These are phyloP conservation scores for Onychostruthus taczanowskii DNA, from an alignment of 2,113 vertebrate genomes.

Conservation along the genomic window DNA sequence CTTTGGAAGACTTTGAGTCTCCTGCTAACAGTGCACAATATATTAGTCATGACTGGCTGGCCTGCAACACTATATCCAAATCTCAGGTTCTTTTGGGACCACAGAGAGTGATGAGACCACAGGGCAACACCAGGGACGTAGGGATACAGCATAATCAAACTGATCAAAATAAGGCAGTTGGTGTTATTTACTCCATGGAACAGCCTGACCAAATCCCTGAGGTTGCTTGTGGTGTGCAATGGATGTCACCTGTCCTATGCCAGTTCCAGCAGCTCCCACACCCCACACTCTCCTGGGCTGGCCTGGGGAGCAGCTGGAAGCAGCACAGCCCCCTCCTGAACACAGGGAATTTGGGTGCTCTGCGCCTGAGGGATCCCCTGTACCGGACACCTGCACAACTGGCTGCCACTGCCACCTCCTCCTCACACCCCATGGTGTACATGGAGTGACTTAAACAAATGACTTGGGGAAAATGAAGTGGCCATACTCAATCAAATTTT, in stretches of 20 bases:
- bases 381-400: fast-evolving
- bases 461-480: background rate
- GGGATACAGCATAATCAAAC: too few species aligned
- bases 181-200: background rate
- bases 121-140: background rate
- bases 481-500: background rate
- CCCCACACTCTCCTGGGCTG: too few species aligned
- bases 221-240: fast-evolving
- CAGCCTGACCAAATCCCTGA: background rate
- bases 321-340: background rate
- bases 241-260: fast-evolving
- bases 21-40: background rate
- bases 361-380: fast-evolving
- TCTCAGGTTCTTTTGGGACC: background rate
- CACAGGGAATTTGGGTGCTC: fast-evolving
- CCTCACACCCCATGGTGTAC: fast-evolving
- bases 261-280: background rate
- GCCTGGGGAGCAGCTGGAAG: background rate
- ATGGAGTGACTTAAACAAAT: background rate
- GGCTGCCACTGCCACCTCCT: fast-evolving
- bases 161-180: background rate
- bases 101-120: too few species aligned
- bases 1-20: background rate
- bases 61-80: background rate
- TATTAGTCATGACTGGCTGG: background rate